Percentiles rank a stretch among this genome's conserved stretches.
These are phyloP conservation scores for Chironomus riparius DNA, from an alignment of 2,888 invertebrate genomes.

Conservation along the genomic window DNA sequence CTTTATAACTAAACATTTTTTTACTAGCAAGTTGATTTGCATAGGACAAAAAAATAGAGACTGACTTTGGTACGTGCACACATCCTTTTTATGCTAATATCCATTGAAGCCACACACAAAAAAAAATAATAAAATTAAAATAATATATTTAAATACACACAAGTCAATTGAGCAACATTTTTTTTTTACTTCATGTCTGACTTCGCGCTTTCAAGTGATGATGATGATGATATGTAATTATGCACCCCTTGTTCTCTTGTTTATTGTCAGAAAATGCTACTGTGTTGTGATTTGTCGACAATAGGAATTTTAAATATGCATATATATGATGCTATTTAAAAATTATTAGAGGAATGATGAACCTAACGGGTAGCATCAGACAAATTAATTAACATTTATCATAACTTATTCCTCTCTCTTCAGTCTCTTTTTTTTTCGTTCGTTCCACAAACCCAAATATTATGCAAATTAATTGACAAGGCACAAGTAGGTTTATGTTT, in stretches of 20 bases:
- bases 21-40: too few relatives aligned
- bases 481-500: too few relatives aligned
- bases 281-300: conserved; percentile 11
- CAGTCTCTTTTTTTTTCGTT: neutral
- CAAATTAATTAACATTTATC: conserved; percentile 24
- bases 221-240: conserved; percentile 16
- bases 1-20: neutral
- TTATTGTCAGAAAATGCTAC: neutral
- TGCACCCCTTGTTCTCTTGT: conserved; percentile 17
- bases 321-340: neutral
- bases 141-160: neutral
- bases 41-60: neutral
- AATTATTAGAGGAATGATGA: neutral
- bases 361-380: neutral
- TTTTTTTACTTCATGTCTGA: neutral
- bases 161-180: neutral
- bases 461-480: conserved; percentile 18
- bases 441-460: conserved; percentile 25
- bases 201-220: conserved; percentile 1
- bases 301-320: neutral
- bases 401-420: neutral
- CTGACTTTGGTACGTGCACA: neutral
- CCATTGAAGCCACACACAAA: neutral
- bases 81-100: conserved; percentile 5
- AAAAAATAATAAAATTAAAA: too few relatives aligned